Conservation (phyloP, 2,888 invertebrate species). For the Chloroclystis v-ata region DNA sequence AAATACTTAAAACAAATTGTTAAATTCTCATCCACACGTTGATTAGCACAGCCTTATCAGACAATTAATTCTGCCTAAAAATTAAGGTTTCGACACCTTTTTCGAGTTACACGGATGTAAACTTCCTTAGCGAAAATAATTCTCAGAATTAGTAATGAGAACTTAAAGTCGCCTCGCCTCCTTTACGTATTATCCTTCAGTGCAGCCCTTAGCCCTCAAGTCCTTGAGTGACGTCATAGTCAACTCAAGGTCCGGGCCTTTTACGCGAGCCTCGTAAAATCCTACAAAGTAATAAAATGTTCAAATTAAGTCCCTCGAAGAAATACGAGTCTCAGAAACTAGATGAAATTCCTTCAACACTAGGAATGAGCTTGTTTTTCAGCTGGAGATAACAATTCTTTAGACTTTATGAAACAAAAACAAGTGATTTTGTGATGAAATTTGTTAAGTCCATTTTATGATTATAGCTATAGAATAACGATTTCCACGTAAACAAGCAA, state of each 20-base stretch:
- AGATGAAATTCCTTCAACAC: constrained; percentile 1
- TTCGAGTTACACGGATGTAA: constrained; percentile 32
- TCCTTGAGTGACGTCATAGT: constrained; percentile 23
- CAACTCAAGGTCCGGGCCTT: constrained; percentile 19
- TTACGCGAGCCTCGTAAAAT: constrained; percentile 17
- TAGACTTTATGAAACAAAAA: too few relatives aligned
- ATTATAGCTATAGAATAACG: constrained; percentile 11
- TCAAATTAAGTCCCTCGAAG: constrained; percentile 15
- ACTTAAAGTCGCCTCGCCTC: constrained; percentile 11
- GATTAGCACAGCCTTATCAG: neutral
- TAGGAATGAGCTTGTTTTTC: neutral
- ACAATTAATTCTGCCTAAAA: constrained; percentile 4
- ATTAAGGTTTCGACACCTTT: constrained; percentile 22
- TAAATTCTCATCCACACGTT: too few relatives aligned
- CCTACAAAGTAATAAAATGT: constrained; percentile 17
- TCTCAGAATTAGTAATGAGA: constrained; percentile 14
- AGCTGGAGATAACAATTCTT: neutral
- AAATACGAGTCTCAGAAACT: constrained; percentile 7
- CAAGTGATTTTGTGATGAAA: neutral
- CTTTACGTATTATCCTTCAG: constrained; percentile 16
- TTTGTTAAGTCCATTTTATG: constrained; percentile 2
- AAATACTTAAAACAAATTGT: too few relatives aligned
- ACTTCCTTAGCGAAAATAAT: constrained; percentile 30
- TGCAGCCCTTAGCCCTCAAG: too few relatives aligned
- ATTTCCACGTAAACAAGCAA: constrained; percentile 36